Base-by-base conservation (phyloP, 2,113 vertebrate genomes). In the Syngnathus scovelli region DNA sequence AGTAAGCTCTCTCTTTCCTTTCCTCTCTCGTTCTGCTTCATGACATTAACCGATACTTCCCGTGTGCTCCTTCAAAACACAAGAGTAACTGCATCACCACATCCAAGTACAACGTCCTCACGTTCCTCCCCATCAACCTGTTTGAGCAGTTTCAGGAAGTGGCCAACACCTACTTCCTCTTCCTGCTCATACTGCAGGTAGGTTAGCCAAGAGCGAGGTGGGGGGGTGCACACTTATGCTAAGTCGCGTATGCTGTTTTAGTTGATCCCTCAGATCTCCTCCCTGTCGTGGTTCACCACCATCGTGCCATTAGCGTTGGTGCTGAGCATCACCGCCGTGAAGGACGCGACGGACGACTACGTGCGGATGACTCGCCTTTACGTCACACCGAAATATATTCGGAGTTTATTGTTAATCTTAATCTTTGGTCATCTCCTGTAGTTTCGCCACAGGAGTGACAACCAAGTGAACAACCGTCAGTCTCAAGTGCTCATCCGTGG, bases 61-160 rank as follows among this genome's bases (percentile, higher is more conserved):
- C 67, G 58, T 39, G 37, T 36, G 5, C 23, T 27, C n/a, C 1
- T 68, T 38, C 11, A 63, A 12, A 48, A 37, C 19, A 58, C 6
- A 76, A 98, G 96, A 97, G 89, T 82, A 98, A 98, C 91, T 95
- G 94, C 88, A 98, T 98, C 89, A 92, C 94, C 90, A 98, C 96
- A 77, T 98, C 95, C 68, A 98, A 98, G 85, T 98, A 98, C 89
- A 96, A 96, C 76, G 81, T 95, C 11, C 61, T 98, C 87, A 98
- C 94, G 69, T 98, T 98, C 90, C 91, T 98, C 83, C 94, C 96
- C 23, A 91, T 98, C 91, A 98, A 98, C 89, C 92, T 98, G 80
- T 98, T 98, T 39, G 96, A 98, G 91, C 96, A 98, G 91, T 98
- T 98, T 89, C 96, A 98, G 88, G 94, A 96, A 92, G 96, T 98